Percentiles rank a stretch among this genome's conserved stretches.
Evolutionary conservation across 2,113 vertebrate species (phyloP).

Genomic region (Stercorarius parasiticus): DNA sequence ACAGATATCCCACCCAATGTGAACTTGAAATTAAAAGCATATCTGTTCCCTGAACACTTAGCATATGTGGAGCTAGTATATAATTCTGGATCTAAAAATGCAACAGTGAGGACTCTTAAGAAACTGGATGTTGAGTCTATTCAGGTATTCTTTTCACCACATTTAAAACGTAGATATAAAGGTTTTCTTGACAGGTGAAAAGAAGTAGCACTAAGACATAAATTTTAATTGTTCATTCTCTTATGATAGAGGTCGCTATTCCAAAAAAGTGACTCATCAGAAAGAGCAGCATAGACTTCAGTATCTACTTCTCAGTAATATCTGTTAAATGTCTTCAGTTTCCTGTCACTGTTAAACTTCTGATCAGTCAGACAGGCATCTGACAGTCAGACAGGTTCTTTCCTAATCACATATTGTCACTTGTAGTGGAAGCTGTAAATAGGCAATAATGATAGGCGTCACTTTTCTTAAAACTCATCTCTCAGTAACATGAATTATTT

Average conservation of each 20-base stretch:
- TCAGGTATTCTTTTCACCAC: slow-evolving; percentile 1
- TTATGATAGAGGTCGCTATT: background rate
- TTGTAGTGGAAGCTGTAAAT: background rate
- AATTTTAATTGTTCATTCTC: background rate
- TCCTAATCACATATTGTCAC: background rate
- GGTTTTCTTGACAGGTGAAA: background rate
- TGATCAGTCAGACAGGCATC: too few relatives aligned
- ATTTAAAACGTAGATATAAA: background rate
- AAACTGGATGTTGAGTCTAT: background rate
- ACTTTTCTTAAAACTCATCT: background rate
- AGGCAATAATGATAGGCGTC: background rate
- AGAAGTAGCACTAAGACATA: background rate
- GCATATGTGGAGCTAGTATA: background rate
- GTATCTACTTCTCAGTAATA: background rate
- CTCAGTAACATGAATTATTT: background rate
- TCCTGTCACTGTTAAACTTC: background rate
- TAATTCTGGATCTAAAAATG: background rate
- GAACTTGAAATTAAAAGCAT: background rate
- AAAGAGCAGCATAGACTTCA: background rate
- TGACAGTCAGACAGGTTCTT: background rate
- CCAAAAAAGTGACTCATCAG: background rate
- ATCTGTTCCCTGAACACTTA: background rate
- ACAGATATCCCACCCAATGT: slow-evolving; percentile 14
- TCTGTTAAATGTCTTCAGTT: background rate
- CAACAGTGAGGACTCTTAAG: background rate